Evolutionary conservation across 2,797 vertebrate genomes (phyloP).

Genomic region (Gobio occitaniae): DNA sequence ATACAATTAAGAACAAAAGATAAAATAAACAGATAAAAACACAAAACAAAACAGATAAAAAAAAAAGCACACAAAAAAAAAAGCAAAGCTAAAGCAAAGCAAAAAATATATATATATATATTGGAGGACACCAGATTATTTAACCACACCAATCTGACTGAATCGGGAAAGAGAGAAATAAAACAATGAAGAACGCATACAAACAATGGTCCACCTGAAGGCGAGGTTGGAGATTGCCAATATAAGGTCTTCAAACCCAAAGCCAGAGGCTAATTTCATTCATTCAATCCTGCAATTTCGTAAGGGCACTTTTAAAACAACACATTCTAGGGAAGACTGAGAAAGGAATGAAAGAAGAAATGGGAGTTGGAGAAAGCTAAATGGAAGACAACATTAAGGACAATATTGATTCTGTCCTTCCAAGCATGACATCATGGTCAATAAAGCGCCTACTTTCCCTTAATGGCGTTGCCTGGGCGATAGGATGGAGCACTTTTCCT

Average conservation of each 20-base stretch:
- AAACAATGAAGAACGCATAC: not conserved
- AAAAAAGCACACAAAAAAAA: not conserved
- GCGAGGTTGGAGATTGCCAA: conserved; percentile 18
- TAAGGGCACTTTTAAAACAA: conserved; percentile 48
- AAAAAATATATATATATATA: too few relatives aligned
- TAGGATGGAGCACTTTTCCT: conserved; percentile 61
- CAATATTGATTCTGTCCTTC: conserved; percentile 71
- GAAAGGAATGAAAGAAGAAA: conserved; percentile 49
- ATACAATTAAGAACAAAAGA: not conserved
- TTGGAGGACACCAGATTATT: not conserved
- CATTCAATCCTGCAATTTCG: conserved; percentile 28
- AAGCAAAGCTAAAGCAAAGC: too few relatives aligned
- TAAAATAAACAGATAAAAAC: not conserved
- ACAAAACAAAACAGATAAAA: too few relatives aligned
- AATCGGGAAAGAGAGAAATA: not conserved
- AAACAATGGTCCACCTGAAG: conserved; percentile 20
- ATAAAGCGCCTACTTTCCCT: conserved; percentile 67
- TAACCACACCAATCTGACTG: not conserved
- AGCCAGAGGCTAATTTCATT: conserved; percentile 41
- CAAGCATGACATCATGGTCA: conserved; percentile 67
- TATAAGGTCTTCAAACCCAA: conserved; percentile 41
- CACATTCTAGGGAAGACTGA: conserved; percentile 45
- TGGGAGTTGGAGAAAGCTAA: conserved; percentile 60
- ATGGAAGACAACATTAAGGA: conserved; percentile 69
- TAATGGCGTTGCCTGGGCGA: conserved; percentile 64